Conservation (phyloP, 2,113 vertebrate species). For the Drymodes brunneopygia region DNA sequence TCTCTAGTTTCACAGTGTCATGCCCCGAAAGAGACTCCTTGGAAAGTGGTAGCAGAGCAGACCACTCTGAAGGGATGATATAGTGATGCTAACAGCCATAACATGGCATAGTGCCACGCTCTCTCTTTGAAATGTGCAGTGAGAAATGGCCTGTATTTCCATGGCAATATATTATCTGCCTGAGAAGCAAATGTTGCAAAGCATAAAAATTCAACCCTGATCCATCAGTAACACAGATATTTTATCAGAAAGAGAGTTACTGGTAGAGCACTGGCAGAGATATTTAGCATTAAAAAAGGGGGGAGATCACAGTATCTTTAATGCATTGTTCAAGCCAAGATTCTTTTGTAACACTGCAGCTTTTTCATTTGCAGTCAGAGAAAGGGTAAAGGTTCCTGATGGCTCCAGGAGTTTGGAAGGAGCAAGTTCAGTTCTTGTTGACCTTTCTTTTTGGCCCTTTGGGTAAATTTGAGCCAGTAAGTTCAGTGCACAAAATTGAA, state of each 20-base stretch:
- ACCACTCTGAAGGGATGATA: conserved; percentile 37
- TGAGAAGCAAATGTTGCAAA: not conserved
- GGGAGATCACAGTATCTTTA: not conserved
- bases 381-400: not conserved
- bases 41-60: conserved; percentile 42
- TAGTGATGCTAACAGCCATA: conserved; percentile 43
- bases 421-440: not conserved
- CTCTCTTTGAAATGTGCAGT: conserved; percentile 14
- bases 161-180: conserved; percentile 30
- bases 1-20: conserved; percentile 15
- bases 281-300: not conserved
- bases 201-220: not conserved
- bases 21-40: conserved; percentile 22
- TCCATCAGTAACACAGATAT: not conserved
- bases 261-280: not conserved
- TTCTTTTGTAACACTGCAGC: not conserved
- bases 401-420: not conserved
- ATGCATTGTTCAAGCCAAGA: not conserved
- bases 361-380: not conserved
- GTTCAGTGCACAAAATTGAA: not conserved
- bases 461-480: not conserved
- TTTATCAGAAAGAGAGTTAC: not conserved
- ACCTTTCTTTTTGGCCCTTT: not conserved
- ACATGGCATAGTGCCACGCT: conserved; percentile 47
- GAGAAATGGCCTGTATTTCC: conserved; percentile 14